Percentiles rank a stretch among this genome's conserved stretches.
These are phyloP conservation scores for Halyomorpha halys DNA, from an alignment of 1,140 invertebrate species.

Conservation along the genomic window DNA sequence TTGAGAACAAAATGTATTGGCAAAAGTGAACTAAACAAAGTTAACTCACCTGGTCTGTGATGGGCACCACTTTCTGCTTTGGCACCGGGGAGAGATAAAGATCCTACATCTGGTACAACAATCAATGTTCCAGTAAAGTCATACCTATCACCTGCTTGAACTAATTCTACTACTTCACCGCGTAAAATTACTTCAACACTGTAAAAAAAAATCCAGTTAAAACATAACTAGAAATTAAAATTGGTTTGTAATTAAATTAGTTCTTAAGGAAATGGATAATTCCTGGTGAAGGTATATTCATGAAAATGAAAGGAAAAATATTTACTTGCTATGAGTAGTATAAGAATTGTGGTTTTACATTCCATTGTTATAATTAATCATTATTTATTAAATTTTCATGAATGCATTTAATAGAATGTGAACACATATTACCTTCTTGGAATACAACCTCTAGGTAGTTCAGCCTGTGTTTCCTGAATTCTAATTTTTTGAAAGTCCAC, in stretches of 20 bases:
- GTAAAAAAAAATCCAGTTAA: constrained; percentile 26
- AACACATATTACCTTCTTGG: constrained; percentile 55
- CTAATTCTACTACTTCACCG: constrained; percentile 91
- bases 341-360: too few relatives aligned
- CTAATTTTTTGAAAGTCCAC: constrained; percentile 98
- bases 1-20: too few relatives aligned
- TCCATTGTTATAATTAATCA: too few relatives aligned
- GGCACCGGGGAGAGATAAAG: constrained; percentile 69
- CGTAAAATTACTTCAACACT: constrained; percentile 93
- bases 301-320: too few relatives aligned
- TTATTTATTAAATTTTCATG: too few relatives aligned
- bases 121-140: constrained; percentile 96
- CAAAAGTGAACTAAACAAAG: too few relatives aligned
- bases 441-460: constrained; percentile 92
- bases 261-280: too few relatives aligned
- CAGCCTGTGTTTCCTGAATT: constrained; percentile 96
- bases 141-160: constrained; percentile 84
- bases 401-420: too few relatives aligned
- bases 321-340: too few relatives aligned
- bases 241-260: too few relatives aligned
- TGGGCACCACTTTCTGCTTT: constrained; percentile 65
- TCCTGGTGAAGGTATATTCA: too few relatives aligned
- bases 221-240: constrained; percentile 13
- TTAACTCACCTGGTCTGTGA: constrained; percentile 42
- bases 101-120: constrained; percentile 91